Evolutionary conservation across 1,140 invertebrate species (phyloP).

Genomic region (Drosophila arizonae): DNA sequence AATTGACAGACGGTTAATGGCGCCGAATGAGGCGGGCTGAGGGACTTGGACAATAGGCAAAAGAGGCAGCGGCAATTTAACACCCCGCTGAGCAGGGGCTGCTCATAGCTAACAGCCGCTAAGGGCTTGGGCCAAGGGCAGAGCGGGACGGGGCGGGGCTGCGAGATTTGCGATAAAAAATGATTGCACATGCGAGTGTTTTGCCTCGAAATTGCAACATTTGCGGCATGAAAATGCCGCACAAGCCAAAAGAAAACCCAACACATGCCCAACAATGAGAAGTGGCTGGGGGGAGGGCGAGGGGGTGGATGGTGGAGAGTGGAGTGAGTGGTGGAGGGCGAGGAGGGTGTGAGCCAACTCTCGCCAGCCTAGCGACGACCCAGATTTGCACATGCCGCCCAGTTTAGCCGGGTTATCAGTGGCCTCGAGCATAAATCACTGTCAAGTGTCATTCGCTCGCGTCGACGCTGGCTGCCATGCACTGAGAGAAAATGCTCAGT

Average conservation of each 20-base stretch:
- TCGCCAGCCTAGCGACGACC: slow-evolving; percentile 21
- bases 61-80: slow-evolving; percentile 64
- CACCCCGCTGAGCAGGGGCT: slow-evolving; percentile 64
- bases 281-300: neutral
- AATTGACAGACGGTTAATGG: slow-evolving; percentile 80
- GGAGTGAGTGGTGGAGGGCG: slow-evolving; percentile 22
- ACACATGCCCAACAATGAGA: slow-evolving; percentile 58
- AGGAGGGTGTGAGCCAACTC: neutral
- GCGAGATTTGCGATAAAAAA: slow-evolving; percentile 78
- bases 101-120: slow-evolving; percentile 58
- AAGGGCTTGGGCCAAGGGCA: slow-evolving; percentile 23
- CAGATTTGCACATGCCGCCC: slow-evolving; percentile 74
- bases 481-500: neutral
- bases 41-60: neutral
- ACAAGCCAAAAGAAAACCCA: slow-evolving; percentile 36
- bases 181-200: slow-evolving; percentile 77
- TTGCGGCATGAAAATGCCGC: slow-evolving; percentile 75
- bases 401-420: slow-evolving; percentile 74
- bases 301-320: neutral
- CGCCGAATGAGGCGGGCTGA: slow-evolving; percentile 50
- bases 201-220: slow-evolving; percentile 73
- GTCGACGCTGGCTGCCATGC: slow-evolving; percentile 14
- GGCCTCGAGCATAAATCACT: slow-evolving; percentile 80
- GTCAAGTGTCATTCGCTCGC: slow-evolving; percentile 82
- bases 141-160: neutral